Evolutionary conservation across 2,888 invertebrate species (phyloP).

Genomic region (Leptinotarsa rubiginosa): DNA sequence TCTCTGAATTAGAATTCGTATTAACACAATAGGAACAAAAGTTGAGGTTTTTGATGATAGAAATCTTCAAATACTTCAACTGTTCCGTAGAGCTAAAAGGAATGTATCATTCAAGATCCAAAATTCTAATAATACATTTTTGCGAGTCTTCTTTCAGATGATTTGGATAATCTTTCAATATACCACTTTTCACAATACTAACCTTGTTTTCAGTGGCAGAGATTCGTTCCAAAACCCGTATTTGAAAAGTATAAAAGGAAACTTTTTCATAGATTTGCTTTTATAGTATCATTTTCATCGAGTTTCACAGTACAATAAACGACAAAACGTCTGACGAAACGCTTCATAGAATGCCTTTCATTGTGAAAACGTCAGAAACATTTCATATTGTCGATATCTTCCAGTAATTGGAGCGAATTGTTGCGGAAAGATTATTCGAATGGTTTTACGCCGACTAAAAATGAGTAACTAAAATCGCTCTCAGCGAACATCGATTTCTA

Average conservation of each 20-base stretch:
- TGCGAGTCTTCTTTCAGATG: no score
- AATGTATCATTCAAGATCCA: no score
- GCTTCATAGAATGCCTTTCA: not conserved
- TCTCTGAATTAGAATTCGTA: no score
- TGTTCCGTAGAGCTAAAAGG: no score
- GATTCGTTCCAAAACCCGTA: not conserved
- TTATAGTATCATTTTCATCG: not conserved
- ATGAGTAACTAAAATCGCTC: slow-evolving; percentile 6
- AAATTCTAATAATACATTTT: no score
- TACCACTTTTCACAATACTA: not conserved
- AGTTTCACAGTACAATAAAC: not conserved
- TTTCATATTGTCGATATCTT: not conserved
- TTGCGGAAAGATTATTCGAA: slow-evolving; percentile 30
- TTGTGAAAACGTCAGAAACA: slow-evolving; percentile 15
- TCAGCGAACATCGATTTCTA: slow-evolving; percentile 1
- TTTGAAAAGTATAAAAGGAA: not conserved
- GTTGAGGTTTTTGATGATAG: no score
- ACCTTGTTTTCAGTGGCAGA: not conserved
- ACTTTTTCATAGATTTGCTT: slow-evolving; percentile 11
- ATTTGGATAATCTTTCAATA: not conserved
- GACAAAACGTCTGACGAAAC: not conserved
- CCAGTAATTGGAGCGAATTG: slow-evolving; percentile 11
- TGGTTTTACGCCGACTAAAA: slow-evolving; percentile 12
- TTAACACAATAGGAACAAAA: no score
- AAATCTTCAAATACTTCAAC: no score